Base-by-base conservation (phyloP, 2,797 vertebrate species). In the Babyrousa celebensis region DNA sequence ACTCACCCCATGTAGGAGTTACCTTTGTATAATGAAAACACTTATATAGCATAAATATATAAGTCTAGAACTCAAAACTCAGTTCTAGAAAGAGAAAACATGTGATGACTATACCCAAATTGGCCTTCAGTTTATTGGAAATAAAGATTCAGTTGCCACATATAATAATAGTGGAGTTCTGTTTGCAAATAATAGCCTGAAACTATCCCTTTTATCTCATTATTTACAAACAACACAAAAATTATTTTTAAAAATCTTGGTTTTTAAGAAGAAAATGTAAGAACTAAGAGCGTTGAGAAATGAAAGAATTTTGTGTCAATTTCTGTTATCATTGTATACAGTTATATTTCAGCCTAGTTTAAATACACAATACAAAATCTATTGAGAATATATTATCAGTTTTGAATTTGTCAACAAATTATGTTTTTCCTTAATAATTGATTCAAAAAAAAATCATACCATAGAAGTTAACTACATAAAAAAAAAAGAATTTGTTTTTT, bases 231-330 rank as follows among this genome's bases (percentile, higher is more conserved):
- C 21, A 85, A 67, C 27, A 65, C 29, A 67, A 12, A 86, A 71
- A 70, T 82, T 87, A 52, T 77, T 84, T 96, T 87, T 80, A 40
- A 36, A 29, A 74, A 43, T 40, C 15, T 12, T 92, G 77, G 74
- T 80, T 95, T 97, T 92, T 83, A 96, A 95, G 21, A 92, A 78
- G 32, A 77, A 87, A 89, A 83, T 88, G 36, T 21, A 92, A 87
- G 36, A 85, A 78, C n/a, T 70, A 74, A 52, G 85, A 75, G 12
- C 1, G 25, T 54, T 15, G 86, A 71, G 65, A 91, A 89, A 70
- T 77, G 62, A 78, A 95, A 96, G 20, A 87, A 82, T 85, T 93
- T 95, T 93, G 27, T 93, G 52, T 87, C 18, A 84, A 14, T 95
- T 91, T 89, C 43, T 95, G 52, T 88, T 90, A 65, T 92, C 11